A percentile compares a stretch with the other conserved stretches of the same genome.
Conservation (phyloP, 2,113 vertebrate genomes). For the Scomber scombrus region DNA sequence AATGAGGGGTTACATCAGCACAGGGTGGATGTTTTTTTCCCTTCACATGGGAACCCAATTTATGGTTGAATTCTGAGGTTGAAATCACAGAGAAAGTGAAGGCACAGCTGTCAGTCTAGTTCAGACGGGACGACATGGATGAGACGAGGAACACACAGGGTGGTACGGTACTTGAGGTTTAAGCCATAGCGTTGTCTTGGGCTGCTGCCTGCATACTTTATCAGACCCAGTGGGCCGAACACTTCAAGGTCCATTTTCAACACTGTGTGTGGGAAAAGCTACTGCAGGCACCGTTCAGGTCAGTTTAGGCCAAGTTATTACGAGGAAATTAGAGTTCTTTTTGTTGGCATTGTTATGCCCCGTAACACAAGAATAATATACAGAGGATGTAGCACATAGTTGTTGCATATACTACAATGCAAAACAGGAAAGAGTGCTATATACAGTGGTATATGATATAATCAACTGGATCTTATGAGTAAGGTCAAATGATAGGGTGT, state of each 20-base stretch:
- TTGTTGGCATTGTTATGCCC: conserved; percentile 48
- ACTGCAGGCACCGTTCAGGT: conserved; percentile 9
- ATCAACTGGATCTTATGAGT: conserved; percentile 43
- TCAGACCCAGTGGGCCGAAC: conserved; percentile 5
- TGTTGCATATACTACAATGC: conserved; percentile 24
- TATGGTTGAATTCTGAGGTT: conserved; percentile 64
- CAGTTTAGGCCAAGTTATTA: conserved; percentile 34
- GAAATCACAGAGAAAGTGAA: conserved; percentile 66
- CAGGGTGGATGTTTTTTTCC: conserved; percentile 52
- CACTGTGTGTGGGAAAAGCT: conserved; percentile 54
- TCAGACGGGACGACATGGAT: conserved; percentile 50
- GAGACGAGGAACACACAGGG: conserved; percentile 62
- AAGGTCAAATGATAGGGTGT: conserved; percentile 65
- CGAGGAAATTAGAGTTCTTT: conserved; percentile 6
- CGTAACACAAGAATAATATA: conserved; percentile 62
- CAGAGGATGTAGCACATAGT: conserved; percentile 48
- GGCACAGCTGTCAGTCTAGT: conserved; percentile 60
- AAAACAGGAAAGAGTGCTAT: conserved; percentile 51
- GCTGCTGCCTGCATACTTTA: conserved; percentile 41
- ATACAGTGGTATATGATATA: conserved; percentile 50
- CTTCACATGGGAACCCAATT: conserved; percentile 65
- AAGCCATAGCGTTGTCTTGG: conserved; percentile 27
- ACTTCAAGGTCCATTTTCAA: conserved; percentile 51
- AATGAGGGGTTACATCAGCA: conserved; percentile 74
- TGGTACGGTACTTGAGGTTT: conserved; percentile 60